phyloP scores from a whole-genome alignment of 2,797 vertebrate species.

The Ataeniobius toweri region DNA sequence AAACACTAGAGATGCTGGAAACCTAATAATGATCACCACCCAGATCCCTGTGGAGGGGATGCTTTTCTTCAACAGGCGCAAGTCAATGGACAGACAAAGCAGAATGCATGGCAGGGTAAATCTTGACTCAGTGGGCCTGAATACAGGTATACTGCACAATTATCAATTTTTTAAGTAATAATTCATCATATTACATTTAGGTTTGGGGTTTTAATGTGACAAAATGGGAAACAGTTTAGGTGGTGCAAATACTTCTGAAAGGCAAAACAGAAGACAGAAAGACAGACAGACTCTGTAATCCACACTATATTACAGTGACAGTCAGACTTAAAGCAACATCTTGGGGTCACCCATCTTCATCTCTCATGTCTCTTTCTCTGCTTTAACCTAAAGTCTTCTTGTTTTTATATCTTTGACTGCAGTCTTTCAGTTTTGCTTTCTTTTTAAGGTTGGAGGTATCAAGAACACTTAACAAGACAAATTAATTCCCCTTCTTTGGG shows the following conservation, averaged over 20 bases:
- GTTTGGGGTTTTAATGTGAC: neutral
- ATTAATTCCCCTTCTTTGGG: conserved; percentile 28
- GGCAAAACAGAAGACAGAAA: neutral
- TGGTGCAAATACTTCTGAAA: neutral
- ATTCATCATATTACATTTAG: neutral
- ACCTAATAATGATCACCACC: too few species aligned
- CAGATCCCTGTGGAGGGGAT: neutral
- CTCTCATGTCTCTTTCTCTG: conserved; percentile 12
- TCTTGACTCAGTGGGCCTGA: neutral
- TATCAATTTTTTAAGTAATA: neutral
- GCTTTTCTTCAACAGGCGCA: neutral
- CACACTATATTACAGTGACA: neutral
- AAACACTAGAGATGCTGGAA: too few species aligned
- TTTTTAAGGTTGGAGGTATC: conserved; percentile 41
- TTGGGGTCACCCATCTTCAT: conserved; percentile 1
- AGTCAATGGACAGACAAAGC: neutral
- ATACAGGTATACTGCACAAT: neutral
- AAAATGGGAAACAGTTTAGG: neutral
- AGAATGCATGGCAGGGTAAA: neutral
- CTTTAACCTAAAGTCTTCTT: conserved; percentile 40
- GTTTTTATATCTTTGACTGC: conserved; percentile 33
- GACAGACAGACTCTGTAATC: neutral
- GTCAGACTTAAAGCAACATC: neutral
- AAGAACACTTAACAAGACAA: conserved; percentile 31
- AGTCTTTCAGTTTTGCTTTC: conserved; percentile 26